phyloP scores from a whole-genome alignment of 1,140 invertebrate genomes.

The Listronotus bonariensis region DNA sequence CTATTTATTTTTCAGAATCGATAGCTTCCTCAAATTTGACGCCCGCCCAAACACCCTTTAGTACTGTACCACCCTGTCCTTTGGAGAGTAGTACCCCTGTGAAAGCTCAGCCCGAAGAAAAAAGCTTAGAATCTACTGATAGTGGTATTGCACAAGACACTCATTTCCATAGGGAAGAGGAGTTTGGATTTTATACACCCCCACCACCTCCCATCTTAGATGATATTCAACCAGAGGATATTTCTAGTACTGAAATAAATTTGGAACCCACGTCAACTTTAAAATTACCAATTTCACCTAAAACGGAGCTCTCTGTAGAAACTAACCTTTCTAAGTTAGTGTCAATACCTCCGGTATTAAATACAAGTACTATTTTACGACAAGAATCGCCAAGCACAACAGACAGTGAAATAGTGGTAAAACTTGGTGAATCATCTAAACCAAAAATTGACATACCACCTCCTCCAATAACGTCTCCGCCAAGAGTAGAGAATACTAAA shows the following conservation, averaged over 20 bases:
- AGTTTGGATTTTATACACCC: conserved; percentile 15
- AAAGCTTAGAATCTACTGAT: conserved; percentile 38
- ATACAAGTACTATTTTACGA: too few relatives aligned
- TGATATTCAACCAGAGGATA: conserved; percentile 2
- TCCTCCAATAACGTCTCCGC: not conserved
- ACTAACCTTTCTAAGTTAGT: too few relatives aligned
- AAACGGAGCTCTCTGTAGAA: too few relatives aligned
- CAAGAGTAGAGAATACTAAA: not conserved
- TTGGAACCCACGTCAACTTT: not conserved
- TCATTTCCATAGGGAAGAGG: conserved; percentile 2
- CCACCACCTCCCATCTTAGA: conserved; percentile 32
- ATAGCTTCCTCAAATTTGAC: conserved; percentile 30
- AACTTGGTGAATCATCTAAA: too few relatives aligned
- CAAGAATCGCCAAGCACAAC: too few relatives aligned
- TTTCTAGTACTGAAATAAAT: not conserved
- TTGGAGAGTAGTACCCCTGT: conserved; percentile 6
- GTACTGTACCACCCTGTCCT: conserved; percentile 20
- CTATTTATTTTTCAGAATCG: conserved; percentile 40
- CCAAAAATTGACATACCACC: not conserved
- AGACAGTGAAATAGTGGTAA: too few relatives aligned
- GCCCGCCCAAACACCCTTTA: conserved; percentile 13
- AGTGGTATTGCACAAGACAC: conserved; percentile 38
- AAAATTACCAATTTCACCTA: too few relatives aligned
- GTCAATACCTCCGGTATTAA: too few relatives aligned
- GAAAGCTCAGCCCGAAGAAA: conserved; percentile 18